These are phyloP conservation scores for Rallus crepitans DNA, from an alignment of 2,797 vertebrate genomes.

Conservation along the genomic window DNA sequence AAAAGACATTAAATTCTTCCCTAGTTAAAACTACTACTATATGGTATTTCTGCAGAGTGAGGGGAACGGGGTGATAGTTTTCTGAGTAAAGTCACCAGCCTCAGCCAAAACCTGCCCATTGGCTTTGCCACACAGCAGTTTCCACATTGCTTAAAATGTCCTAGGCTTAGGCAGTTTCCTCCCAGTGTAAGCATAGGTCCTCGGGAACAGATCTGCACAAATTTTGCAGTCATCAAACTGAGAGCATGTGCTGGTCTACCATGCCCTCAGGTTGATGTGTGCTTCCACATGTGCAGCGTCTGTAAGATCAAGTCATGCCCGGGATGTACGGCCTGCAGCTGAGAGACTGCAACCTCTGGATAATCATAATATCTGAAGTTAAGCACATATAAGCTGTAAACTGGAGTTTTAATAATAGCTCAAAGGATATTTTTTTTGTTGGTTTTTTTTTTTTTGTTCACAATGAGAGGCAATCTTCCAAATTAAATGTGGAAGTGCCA, in stretches of 20 bases:
- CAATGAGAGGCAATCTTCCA: not conserved
- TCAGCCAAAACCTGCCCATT: not conserved
- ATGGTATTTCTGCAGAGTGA: not conserved
- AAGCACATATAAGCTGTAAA: not conserved
- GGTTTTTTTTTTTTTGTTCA: not conserved
- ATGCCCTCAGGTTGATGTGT: accelerated
- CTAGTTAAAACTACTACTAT: not conserved
- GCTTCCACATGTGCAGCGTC: not conserved
- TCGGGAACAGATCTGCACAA: not conserved
- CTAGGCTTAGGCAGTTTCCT: not conserved
- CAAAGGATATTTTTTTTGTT: not conserved
- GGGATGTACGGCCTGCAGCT: not conserved
- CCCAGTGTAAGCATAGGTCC: accelerated
- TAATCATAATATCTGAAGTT: not conserved
- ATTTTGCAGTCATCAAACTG: not conserved
- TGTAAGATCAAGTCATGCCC: not conserved
- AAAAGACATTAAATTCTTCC: not conserved
- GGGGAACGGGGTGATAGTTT: not conserved
- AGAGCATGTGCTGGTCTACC: not conserved
- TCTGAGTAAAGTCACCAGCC: not conserved
- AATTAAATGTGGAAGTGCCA: not conserved
- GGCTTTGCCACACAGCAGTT: not conserved
- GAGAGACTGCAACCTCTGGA: not conserved
- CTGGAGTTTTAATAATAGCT: not conserved
- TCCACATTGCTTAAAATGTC: not conserved